Percentiles rank a stretch among this genome's conserved stretches.
These are phyloP conservation scores for Tuberolachnus salignus DNA, from an alignment of 2,888 invertebrate species.

Conservation along the genomic window DNA sequence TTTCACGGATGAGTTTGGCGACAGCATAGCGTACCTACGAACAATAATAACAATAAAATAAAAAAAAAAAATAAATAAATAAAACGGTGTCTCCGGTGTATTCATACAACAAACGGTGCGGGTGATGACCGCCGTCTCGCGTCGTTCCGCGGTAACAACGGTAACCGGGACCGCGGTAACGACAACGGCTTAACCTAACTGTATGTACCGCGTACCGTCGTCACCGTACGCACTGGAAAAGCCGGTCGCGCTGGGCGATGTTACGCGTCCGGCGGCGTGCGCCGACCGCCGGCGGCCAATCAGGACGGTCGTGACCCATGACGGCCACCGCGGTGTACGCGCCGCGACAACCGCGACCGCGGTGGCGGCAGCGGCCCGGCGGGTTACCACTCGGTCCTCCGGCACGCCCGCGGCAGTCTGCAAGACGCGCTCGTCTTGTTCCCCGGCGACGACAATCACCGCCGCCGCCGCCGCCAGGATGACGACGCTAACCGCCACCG, in stretches of 20 bases:
- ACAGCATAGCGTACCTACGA: too few relatives aligned
- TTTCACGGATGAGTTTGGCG: too few relatives aligned
- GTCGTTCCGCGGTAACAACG: neutral
- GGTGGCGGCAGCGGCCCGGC: neutral
- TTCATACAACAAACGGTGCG: too few relatives aligned
- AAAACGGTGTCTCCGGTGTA: too few relatives aligned
- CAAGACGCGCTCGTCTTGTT: slow-evolving; percentile 45
- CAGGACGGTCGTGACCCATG: slow-evolving; percentile 21
- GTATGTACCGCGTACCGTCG: neutral
- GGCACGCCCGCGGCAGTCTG: slow-evolving; percentile 37
- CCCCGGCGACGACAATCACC: slow-evolving; percentile 3
- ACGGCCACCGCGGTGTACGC: slow-evolving; percentile 17
- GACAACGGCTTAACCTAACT: neutral
- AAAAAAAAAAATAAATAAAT: too few relatives aligned
- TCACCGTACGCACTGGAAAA: neutral
- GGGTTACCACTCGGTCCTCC: neutral
- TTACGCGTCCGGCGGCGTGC: slow-evolving; percentile 21
- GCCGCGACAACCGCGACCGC: neutral
- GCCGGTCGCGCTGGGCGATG: slow-evolving; percentile 23
- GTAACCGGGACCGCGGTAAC: slow-evolving; percentile 26
- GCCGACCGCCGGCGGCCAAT: slow-evolving; percentile 14
- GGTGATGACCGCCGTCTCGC: neutral
- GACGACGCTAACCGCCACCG: neutral
- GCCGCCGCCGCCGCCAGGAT: too few relatives aligned
- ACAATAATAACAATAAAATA: too few relatives aligned